Evolutionary conservation across 2,797 vertebrate genomes (phyloP), one percentile per base, ranked within the genome.

Genomic region (Microctenopoma lineatum): DNA sequence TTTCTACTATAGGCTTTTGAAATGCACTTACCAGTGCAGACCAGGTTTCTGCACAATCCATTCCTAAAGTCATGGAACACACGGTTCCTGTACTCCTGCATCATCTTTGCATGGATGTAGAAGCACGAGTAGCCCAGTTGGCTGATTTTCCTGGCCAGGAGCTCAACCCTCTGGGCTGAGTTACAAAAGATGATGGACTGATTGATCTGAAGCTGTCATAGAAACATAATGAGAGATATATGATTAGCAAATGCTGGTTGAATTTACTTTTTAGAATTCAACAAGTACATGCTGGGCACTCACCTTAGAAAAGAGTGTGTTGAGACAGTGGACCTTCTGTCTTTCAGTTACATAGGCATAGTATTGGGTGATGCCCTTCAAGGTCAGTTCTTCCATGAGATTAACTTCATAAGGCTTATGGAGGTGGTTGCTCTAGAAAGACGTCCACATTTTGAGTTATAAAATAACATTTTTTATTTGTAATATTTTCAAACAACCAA

Each of bases 311-410:
- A 94, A 94, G 32, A 94, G 90, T 0, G 93, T 94, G 84, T 94
- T 94, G 41, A 94, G 93, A 75, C 93, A 94, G 85, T 94, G 93
- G 54, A 94, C 93, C 87, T 94, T 94, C 70, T 94, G 93, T 76
- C 91, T 87, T 70, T 94, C 93, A 4, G 92, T 93, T 56, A 94
- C 93, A 29, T 94, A 94, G 13, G 93, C 93, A 39, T 94, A 94
- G 84, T 92, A 94, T 85, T 94, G 93, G 38, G 92, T 94, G 80
- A 94, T 93, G 80, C 93, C 93, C 69, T 94, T 94, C 74, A 94
- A 68, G 4, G 93, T 94, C 70, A 94, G 84, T 68, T 94, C 93
- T 53, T 94, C 93, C 93, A 94, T 94, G 80, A 94, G 81, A 83
- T 94, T 94, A 83, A 94, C 94, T 83, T 94, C 93, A 59, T 94